A percentile compares a stretch with the other conserved stretches of the same genome.
These are phyloP conservation scores for Parauchenoglanis punctatus DNA, from an alignment of 2,797 vertebrate genomes.

Conservation along the genomic window DNA sequence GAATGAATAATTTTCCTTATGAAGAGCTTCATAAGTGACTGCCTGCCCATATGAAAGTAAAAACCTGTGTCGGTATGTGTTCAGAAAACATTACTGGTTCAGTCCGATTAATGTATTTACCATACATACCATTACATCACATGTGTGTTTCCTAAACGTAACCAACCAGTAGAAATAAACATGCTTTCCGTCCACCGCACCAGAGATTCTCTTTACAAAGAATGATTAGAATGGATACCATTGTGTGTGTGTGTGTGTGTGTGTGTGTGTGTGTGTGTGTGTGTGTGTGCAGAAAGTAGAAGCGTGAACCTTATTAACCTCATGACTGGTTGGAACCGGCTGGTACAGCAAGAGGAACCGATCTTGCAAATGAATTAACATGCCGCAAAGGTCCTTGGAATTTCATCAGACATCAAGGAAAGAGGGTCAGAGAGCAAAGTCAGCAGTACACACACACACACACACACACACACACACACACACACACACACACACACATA, in stretches of 20 bases:
- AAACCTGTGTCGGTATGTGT: neutral
- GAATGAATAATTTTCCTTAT: neutral
- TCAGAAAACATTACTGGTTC: neutral
- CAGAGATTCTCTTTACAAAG: neutral
- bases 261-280: conserved; percentile 34
- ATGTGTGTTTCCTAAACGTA: neutral
- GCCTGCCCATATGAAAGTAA: neutral
- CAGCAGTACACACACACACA: conserved; percentile 27
- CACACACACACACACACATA: conserved; percentile 22
- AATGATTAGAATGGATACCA: neutral
- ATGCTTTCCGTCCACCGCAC: neutral
- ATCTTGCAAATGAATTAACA: conserved; percentile 55
- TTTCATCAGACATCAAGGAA: conserved; percentile 40
- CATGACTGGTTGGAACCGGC: conserved; percentile 68
- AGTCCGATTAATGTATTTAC: neutral
- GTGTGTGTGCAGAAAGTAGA: conserved; percentile 39
- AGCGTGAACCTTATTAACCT: conserved; percentile 50
- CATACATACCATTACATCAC: neutral
- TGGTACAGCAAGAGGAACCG: conserved; percentile 53
- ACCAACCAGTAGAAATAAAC: neutral
- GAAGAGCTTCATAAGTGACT: neutral
- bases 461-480: conserved; percentile 17
- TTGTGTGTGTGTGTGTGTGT: neutral
- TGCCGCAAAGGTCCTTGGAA: conserved; percentile 39
- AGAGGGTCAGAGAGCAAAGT: conserved; percentile 34